Evolutionary conservation across 2,888 invertebrate genomes (phyloP).

Genomic region (Callyntrura guangdongensis): DNA sequence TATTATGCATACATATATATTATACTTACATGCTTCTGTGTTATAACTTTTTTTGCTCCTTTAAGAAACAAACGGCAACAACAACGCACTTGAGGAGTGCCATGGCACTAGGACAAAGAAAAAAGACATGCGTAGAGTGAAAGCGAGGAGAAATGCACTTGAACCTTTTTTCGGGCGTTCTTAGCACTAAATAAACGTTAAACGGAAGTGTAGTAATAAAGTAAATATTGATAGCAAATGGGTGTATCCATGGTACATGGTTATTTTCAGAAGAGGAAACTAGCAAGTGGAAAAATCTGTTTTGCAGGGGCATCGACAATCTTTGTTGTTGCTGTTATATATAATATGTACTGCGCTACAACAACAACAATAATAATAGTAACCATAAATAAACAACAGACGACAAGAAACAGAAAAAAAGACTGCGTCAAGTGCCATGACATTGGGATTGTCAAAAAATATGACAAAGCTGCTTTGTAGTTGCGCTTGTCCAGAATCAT

Average conservation of each 20-base stretch:
- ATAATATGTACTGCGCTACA: not conserved
- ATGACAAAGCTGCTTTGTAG: not conserved
- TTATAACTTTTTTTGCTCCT: constrained; percentile 28
- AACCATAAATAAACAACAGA: not conserved
- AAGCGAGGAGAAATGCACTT: constrained; percentile 12
- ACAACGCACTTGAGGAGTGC: constrained; percentile 50
- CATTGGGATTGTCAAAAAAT: not conserved
- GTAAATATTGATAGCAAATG: constrained; percentile 18
- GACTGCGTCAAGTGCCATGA: not conserved
- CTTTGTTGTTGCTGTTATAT: not conserved
- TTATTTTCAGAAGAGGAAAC: not conserved
- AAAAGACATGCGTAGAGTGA: not conserved
- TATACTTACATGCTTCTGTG: not conserved
- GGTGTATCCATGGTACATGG: not conserved
- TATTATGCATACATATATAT: not conserved
- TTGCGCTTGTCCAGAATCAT: not conserved
- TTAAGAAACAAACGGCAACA: constrained; percentile 29
- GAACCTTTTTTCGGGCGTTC: constrained; percentile 12
- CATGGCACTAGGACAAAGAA: not conserved
- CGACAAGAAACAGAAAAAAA: not conserved
- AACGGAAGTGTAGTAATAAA: constrained; percentile 28
- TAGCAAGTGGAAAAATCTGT: not conserved
- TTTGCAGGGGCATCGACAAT: not conserved
- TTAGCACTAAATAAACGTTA: not conserved
- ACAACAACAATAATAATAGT: not conserved